Evolutionary conservation across 1,140 invertebrate species (phyloP), one percentile per base, ranked within the genome.

Genomic region (Pseudomyrmex sp.): DNA sequence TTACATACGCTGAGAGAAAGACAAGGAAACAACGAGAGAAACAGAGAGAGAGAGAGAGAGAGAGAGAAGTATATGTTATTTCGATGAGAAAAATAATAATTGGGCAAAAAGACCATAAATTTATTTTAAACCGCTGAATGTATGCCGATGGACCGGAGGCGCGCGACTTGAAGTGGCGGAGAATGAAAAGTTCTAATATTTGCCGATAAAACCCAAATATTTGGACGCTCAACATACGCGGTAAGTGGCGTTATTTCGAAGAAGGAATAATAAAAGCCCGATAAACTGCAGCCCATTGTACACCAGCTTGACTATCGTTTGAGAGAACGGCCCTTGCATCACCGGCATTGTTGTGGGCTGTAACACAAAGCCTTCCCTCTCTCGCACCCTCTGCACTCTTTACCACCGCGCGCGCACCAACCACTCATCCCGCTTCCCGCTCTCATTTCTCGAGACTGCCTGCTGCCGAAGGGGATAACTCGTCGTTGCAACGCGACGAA

Each of bases 191-290:
- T 23, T 50, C 50, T 87, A 85, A 84, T 88, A 86, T 84, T 72
- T 84, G 46, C 66, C 58, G 35, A 75, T 61, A 70, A 68, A 72
- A 70, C 80, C 48, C 50, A 84, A 84, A 84, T 84, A 84, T 84
- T 84, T 82, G 66, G 66, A 72, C 58, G 54, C 68, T 65, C 76
- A 54, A 72, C 72, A 50, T 59, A 15, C 59, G 23, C 50, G 69
- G 52, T 66, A 73, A 75, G 82, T 82, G 70, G 56, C 26, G 79
- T 88, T 90, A 88, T 82, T 90, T 89, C 85, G 85, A 76, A 74
- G 84, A 62, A 59, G 76, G 79, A 90, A 91, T 91, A 85, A 90
- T 90, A 90, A 90, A 91, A 91, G 88, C 75, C 65, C 86, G 87
- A 90, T 91, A 90, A 90, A 90, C 82, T 83, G 86, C 85, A 62